Base-by-base conservation (phyloP, 2,797 vertebrate genomes). In the Anomalospiza imberbis region DNA sequence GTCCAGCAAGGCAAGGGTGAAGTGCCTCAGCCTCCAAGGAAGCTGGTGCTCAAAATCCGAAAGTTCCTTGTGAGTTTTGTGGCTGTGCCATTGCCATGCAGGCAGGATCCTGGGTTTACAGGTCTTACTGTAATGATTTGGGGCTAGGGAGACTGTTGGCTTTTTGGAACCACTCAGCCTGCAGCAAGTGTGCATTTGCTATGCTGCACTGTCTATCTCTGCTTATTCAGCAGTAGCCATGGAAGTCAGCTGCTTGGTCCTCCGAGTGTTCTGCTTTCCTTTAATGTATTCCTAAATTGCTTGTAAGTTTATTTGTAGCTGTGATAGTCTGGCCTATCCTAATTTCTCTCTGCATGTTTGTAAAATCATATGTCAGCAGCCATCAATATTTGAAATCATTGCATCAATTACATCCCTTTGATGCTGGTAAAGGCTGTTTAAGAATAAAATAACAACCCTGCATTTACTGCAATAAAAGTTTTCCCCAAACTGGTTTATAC, bases 401-500 rank as follows among this genome's bases (percentile, higher is more conserved):
- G 72, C 88, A 88, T 95, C 87, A 94, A 10, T 94, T 89, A 91
- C 54, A 85, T 85, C 81, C 71, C 45, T 96, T 93, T 95, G 77
- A 88, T 93, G 67, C 67, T 84, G 32, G 45, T 95, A 91, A 91
- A 87, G 83, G 51, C 83, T 91, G 51, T 63, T 92, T 87, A 78
- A 88, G 81, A 85, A 66, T 76, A 73, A 92, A 96, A 83, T 94
- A 97, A 96, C 85, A 93, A 40, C 86, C 62, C 67, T 92, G 66
- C 72, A 84, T 50, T 96, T 95, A 80, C 86, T 96, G 82, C 88
- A 96, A 95, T 96, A 92, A 92, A 85, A 85, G 80, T 95, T 96
- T 94, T 66, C 94, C 93, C 86, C 85, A 81, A 96, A 90, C 88
- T 84, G 57, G 63, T 92, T 96, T 97, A 82, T 95, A 68, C 80